Conservation (phyloP, 2,113 vertebrate species). For the Benitochromis conjunctus region DNA sequence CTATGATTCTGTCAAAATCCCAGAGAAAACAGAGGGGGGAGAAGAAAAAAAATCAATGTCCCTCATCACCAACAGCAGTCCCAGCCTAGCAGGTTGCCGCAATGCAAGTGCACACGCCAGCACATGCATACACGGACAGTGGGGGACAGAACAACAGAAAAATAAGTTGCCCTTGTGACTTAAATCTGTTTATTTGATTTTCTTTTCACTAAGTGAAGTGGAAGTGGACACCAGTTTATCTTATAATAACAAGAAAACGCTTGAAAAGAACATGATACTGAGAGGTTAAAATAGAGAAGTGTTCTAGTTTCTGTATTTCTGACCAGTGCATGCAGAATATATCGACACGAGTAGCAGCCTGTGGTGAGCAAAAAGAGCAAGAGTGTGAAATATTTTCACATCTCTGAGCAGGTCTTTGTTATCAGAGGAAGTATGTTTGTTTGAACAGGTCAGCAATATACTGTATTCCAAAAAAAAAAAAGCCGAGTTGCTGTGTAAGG, state of each 20-base stretch:
- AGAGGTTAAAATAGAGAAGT: not conserved
- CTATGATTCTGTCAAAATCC: constrained; percentile 99
- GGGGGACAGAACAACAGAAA: not conserved
- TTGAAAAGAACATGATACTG: not conserved
- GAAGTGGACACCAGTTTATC: not conserved
- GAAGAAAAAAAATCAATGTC: constrained; percentile 91
- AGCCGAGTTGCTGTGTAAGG: not conserved
- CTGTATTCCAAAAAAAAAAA: not conserved
- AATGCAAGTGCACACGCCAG: constrained; percentile 33
- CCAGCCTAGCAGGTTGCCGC: constrained; percentile 51
- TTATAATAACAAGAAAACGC: not conserved
- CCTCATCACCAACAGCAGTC: constrained; percentile 68
- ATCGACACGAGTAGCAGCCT: not conserved
- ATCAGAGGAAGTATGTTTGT: not conserved
- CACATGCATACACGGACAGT: constrained; percentile 24
- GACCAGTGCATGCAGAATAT: not conserved
- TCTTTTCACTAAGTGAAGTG: not conserved
- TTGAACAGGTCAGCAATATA: not conserved
- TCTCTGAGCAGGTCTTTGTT: not conserved
- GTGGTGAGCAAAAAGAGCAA: not conserved
- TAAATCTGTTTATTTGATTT: constrained; percentile 19
- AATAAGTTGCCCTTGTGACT: constrained; percentile 2
- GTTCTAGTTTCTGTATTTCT: not conserved
- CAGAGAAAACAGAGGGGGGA: constrained; percentile 81
- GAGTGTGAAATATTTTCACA: not conserved